Evolutionary conservation across 2,113 vertebrate genomes (phyloP), one percentile per base, ranked within the genome.

Genomic region (Neotragus moschatus): DNA sequence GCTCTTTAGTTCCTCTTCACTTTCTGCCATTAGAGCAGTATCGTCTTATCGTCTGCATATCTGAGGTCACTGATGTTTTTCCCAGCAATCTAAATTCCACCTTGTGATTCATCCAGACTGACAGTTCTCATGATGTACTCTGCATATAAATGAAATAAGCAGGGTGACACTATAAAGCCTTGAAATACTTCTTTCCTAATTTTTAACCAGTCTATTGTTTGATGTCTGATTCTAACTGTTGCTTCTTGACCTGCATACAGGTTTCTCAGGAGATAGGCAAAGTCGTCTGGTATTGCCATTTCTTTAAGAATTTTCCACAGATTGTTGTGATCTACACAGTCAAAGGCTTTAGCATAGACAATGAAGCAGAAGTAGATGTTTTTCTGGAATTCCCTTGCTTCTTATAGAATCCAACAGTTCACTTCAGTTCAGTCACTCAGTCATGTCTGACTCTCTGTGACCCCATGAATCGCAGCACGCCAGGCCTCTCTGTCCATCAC

Each of bases 371-470:
- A 73, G 10, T 39, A 39, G 1, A 73, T 73, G 8, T 39, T 73
- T 73, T 39, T 39, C 66, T 73, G 36, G 36, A 73, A 73, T 73
- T 25, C 66, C 21, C n/a, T 39, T 39, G 36, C 66, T 73, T 0
- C 21, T 73, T 39, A 21, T 73, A 13, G 39, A 39, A 73, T 73
- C 66, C 36, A 73, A 3, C 36, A 25, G 36, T 58, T 58, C 23
- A 58, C 14, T 51, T 51, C 49, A 16, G 23, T 58, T 58, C 10
- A 26, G 25, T 58, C 10, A 0, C 56, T 26, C 25, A 25, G 56
- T 26, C 4, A 0, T 58, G 56, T 58, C 9, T 0, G 25, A 58
- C 23, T 58, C 55, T 56, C 10, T 58, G 56, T 1, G 0, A 58
- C 56, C 56, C 25, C 56, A 58, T 58, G 56, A 58, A 58, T 58